These are phyloP conservation scores for Dendrocincla fuliginosa DNA, from an alignment of 2,797 vertebrate species.

Conservation along the genomic window DNA sequence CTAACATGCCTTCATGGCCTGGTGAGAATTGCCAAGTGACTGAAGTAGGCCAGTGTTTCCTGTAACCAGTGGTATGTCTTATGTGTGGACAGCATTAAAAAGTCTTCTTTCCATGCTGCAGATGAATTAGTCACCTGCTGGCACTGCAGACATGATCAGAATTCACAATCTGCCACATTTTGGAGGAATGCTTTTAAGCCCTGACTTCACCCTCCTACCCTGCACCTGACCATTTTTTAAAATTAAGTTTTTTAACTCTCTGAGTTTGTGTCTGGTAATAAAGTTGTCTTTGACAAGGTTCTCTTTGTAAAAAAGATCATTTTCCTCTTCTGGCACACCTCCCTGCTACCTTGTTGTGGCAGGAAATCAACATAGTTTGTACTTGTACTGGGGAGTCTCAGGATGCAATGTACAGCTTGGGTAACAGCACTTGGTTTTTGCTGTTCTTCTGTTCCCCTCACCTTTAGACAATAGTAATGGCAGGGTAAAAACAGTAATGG, in stretches of 20 bases:
- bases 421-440: background rate
- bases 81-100: background rate
- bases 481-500: background rate
- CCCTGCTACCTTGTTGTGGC: background rate
- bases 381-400: background rate
- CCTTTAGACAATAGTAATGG: background rate
- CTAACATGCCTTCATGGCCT: constrained; percentile 4
- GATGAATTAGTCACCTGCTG: constrained; percentile 21
- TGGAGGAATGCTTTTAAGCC: constrained; percentile 42
- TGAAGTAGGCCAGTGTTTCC: background rate
- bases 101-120: constrained; percentile 4
- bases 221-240: background rate
- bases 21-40: constrained; percentile 12
- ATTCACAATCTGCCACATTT: constrained; percentile 33
- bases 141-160: background rate
- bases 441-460: background rate
- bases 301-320: background rate
- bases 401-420: background rate
- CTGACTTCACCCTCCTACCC: background rate
- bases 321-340: background rate
- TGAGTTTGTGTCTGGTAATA: background rate
- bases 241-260: background rate
- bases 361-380: background rate
- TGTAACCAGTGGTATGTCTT: background rate
- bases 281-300: constrained; percentile 11